Conservation (phyloP, 1,140 invertebrate genomes). For the Scylla paramamosain region DNA sequence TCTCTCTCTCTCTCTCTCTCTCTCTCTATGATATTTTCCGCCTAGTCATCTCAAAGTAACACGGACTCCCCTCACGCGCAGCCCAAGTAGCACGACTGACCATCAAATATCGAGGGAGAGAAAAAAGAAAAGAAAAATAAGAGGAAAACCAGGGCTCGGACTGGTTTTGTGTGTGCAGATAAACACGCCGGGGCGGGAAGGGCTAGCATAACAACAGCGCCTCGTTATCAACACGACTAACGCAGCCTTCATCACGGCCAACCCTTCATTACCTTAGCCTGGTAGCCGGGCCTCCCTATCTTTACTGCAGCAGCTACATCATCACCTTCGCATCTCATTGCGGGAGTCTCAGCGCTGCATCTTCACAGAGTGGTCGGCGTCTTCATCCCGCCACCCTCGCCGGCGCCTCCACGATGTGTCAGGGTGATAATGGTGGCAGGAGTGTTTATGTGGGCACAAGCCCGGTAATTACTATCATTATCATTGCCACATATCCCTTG, state of each 20-base stretch:
- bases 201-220: neutral
- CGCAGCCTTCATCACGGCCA: slow-evolving; percentile 55
- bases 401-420: neutral
- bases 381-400: slow-evolving; percentile 16
- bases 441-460: slow-evolving; percentile 11
- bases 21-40: slow-evolving; percentile 39
- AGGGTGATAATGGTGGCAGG: neutral
- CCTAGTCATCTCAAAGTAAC: neutral
- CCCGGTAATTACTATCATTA: slow-evolving; percentile 14
- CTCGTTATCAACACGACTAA: slow-evolving; percentile 59
- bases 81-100: slow-evolving; percentile 9
- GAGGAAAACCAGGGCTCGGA: neutral
- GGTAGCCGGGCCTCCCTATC: slow-evolving; percentile 49
- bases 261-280: slow-evolving; percentile 50
- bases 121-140: neutral
- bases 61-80: slow-evolving; percentile 4
- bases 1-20: neutral
- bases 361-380: neutral
- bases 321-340: slow-evolving; percentile 52
- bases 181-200: neutral
- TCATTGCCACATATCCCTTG: slow-evolving; percentile 21
- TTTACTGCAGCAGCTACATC: slow-evolving; percentile 51
- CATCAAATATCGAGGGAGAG: neutral
- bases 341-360: neutral
- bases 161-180: neutral